Evolutionary conservation across 2,888 invertebrate genomes (phyloP).

Genomic region (Drosophila stalkeri): DNA sequence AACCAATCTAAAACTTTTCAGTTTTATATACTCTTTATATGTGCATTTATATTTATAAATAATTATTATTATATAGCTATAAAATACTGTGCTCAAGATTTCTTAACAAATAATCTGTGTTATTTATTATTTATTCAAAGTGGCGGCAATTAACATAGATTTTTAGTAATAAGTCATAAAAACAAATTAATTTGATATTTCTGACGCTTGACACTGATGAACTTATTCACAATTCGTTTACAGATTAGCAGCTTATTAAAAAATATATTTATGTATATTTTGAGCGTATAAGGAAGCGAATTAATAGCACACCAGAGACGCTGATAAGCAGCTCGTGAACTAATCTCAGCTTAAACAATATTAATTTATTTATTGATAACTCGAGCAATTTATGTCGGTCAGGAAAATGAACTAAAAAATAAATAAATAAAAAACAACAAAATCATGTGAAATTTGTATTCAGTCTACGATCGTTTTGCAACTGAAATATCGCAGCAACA

Average conservation of each 20-base stretch:
- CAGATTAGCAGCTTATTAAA: conserved; percentile 2
- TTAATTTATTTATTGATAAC: conserved; percentile 34
- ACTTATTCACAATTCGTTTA: neutral
- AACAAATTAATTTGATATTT: conserved; percentile 32
- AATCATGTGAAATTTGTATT: conserved; percentile 20
- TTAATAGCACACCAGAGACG: neutral
- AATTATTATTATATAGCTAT: neutral
- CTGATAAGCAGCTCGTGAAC: conserved; percentile 21
- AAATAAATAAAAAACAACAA: neutral
- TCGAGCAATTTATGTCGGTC: conserved; percentile 41
- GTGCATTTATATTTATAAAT: neutral
- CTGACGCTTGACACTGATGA: conserved; percentile 6
- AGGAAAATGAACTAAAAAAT: neutral
- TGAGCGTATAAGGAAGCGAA: conserved; percentile 8
- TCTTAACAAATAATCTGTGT: neutral
- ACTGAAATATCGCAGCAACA: conserved; percentile 16
- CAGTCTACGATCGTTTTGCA: conserved; percentile 37
- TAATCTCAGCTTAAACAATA: conserved; percentile 30
- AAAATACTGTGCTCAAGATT: neutral
- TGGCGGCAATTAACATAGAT: conserved; percentile 4
- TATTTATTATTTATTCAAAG: neutral
- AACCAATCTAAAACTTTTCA: too few relatives aligned
- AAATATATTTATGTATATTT: neutral
- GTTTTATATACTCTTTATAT: neutral
- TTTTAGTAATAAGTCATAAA: conserved; percentile 16